Evolutionary conservation across 2,113 vertebrate species (phyloP).

Genomic region (Syngnathus typhle): DNA sequence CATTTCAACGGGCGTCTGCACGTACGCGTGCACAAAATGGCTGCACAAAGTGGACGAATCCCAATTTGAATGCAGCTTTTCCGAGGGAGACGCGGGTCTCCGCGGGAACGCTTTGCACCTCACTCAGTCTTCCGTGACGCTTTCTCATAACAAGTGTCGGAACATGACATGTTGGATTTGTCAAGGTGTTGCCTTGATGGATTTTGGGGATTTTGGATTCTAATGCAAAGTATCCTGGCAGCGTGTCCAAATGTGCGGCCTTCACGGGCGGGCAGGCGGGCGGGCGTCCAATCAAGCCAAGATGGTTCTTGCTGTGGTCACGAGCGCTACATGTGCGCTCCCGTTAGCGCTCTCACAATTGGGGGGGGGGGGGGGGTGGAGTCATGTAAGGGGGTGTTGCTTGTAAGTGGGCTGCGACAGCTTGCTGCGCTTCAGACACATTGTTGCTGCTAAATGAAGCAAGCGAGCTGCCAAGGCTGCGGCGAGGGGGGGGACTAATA

Average conservation of each 20-base stretch:
- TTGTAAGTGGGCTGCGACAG: slow-evolving; percentile 42
- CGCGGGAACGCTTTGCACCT: too few species aligned
- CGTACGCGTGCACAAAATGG: too few species aligned
- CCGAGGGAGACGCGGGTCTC: too few species aligned
- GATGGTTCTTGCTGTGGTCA: slow-evolving; percentile 17
- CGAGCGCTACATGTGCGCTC: slow-evolving; percentile 34
- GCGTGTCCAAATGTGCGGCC: background rate
- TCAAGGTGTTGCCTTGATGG: background rate
- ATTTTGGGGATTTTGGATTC: background rate
- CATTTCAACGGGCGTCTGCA: background rate
- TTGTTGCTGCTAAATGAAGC: slow-evolving; percentile 67
- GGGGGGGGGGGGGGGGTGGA: slow-evolving; percentile 19
- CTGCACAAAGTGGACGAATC: too few species aligned
- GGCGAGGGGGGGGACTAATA: background rate
- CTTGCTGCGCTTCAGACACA: slow-evolving; percentile 60
- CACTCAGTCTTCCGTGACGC: too few species aligned
- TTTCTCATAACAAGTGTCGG: too few species aligned
- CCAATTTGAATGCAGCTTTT: background rate
- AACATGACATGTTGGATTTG: background rate
- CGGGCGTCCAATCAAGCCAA: background rate
- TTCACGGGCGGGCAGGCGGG: background rate
- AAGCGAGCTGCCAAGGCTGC: slow-evolving; percentile 38
- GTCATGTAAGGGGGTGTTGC: background rate
- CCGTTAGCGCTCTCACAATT: slow-evolving; percentile 34
- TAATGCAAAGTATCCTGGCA: background rate